Base-by-base conservation (phyloP, 2,888 invertebrate genomes). In the Anarsia innoxiella region DNA sequence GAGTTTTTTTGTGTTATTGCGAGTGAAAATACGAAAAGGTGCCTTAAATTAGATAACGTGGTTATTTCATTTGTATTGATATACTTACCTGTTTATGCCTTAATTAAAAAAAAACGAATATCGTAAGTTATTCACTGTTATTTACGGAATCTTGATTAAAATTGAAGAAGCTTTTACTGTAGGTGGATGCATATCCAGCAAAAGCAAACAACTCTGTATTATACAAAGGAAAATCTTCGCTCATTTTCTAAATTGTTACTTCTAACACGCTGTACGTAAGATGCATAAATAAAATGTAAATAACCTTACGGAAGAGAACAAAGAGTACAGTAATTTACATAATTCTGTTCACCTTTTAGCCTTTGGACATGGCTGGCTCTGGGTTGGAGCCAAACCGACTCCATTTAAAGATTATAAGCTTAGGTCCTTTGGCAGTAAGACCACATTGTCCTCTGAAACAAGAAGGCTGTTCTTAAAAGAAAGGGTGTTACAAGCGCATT, bases 261-360 rank as follows among this genome's bases (percentile, higher is more conserved):
- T 25, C n/a, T n/a, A 25, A 25, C 31, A 35, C 16, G 10, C 32
- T 32, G 36, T 40, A 40, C 36, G 26, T 28, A 14, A 11, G 14
- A 16, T 9, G 25, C 75, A 77, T 77, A 79, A 78, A 77, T 75
- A 76, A 79, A 78, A 75, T 71, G 72, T 73, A 75, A 76, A 74
- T 70, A 73, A 66, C 64, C 62, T 70, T 65, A 71, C 62, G 57
- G 66, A 58, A 59, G 62, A 66, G 68, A 77, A 80, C 79, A 82
- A 83, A 79, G 82, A 78, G 73, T 74, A 66, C 56, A 64, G 61
- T 67, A 61, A 82, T 83, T 82, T 83, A 69, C 83, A 83, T 83
- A 83, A 80, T 78, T 61, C 67, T 69, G 70, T 75, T 70, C 76
- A 79, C 82, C 80, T 80, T 82, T 80, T 69, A 68, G 68, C 66